Base-by-base conservation (phyloP, 2,113 vertebrate genomes). In the Phaethornis superciliosus region DNA sequence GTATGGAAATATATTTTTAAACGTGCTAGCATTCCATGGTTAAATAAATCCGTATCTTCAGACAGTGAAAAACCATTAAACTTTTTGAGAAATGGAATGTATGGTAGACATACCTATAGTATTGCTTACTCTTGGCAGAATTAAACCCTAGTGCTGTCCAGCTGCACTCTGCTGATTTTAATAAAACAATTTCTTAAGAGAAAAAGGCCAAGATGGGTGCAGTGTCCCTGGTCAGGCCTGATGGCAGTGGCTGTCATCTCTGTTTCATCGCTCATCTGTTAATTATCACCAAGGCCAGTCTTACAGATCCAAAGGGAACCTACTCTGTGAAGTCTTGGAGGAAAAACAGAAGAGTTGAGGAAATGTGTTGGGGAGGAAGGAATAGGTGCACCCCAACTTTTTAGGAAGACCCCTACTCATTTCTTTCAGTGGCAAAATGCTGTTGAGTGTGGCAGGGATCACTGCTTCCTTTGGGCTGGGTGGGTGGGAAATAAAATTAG, bases 251-350 rank as follows among this genome's bases (percentile, higher is more conserved):
- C 23, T 17, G 37, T 10, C 0, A 2, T 27, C 24, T 51, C 35
- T 23, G 15, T 58, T 77, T 54, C 37, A 30, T 81, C 55, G 68
- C 76, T 91, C 49, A 51, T 30, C 67, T 76, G 13, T 63, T 93
- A 74, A 80, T 92, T 87, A 91, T 33, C 32, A 60, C 68, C 94
- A 75, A 93, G n/a, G 20, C 55, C 51, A 27, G 12, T 68, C 94
- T 80, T 55, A 44, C 47, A 32, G 68, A 59, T 78, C 54, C 71
- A 21, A 32, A 32, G 9, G 49, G 35, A 49, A 37, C 20, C 68
- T 51, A 40, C 59, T 78, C 7, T 32, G 2, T 13, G 35, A 70
- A 44, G n/a, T 26, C 64, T 58, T 58, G 35, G 12, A 80, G 33
- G 49, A 20, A 60, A 65, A 47, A 59, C 0, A n/a, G 28, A 59